These are phyloP conservation scores for Xiphorhynchus erythropygius DNA, from an alignment of 2,797 vertebrate genomes.

Conservation along the genomic window DNA sequence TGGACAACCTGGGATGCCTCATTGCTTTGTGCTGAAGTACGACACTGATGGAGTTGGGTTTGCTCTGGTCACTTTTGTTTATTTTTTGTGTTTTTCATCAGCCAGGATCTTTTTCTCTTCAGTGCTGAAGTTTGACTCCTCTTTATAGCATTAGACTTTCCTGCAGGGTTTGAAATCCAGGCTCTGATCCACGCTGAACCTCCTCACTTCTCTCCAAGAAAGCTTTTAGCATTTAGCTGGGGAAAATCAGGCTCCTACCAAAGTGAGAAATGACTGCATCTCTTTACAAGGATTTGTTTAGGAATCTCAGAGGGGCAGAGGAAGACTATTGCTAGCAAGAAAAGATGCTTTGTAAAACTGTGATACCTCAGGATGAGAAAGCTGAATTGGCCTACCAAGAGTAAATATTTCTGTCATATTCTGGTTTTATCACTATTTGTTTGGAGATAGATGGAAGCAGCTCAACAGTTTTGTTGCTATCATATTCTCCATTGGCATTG, in stretches of 20 bases:
- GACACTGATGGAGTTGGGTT: background rate
- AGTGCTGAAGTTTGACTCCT: background rate
- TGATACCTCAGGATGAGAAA: slow-evolving; percentile 50
- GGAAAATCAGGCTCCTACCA: background rate
- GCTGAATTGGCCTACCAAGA: slow-evolving; percentile 38
- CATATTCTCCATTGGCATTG: slow-evolving; percentile 4
- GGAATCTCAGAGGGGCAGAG: background rate
- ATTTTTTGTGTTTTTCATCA: background rate
- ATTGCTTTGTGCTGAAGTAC: background rate
- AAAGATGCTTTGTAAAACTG: slow-evolving; percentile 31
- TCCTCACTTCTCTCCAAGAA: background rate
- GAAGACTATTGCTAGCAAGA: background rate
- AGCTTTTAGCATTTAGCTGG: background rate
- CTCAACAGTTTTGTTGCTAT: slow-evolving; percentile 39
- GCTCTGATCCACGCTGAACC: background rate
- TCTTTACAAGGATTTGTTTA: background rate
- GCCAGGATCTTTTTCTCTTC: background rate
- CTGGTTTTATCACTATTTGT: slow-evolving; percentile 47
- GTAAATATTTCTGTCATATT: slow-evolving; percentile 65
- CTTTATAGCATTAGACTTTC: background rate
- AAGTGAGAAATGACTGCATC: background rate
- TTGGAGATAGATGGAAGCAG: slow-evolving; percentile 23
- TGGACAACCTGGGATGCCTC: background rate
- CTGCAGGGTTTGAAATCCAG: background rate
- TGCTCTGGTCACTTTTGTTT: background rate